These are phyloP conservation scores for Pangasius krempfi DNA, from an alignment of 2,797 vertebrate genomes.

Conservation along the genomic window DNA sequence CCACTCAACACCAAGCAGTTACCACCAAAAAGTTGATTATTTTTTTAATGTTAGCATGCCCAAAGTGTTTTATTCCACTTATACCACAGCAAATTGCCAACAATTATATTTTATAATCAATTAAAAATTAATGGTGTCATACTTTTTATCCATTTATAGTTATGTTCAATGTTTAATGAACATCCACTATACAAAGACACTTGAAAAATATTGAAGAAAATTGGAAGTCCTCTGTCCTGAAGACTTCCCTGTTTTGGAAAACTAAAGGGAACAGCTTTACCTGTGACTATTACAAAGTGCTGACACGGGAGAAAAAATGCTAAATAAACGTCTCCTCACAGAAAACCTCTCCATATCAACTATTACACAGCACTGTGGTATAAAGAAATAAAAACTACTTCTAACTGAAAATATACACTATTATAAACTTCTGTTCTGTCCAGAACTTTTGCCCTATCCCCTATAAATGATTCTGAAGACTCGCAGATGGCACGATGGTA, in stretches of 20 bases:
- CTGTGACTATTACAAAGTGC: not conserved
- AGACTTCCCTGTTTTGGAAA: not conserved
- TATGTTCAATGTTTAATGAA: not conserved
- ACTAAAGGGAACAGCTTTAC: not conserved
- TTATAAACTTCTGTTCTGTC: not conserved
- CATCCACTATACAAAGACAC: not conserved
- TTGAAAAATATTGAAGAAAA: not conserved
- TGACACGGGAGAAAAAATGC: not conserved
- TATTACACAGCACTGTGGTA: not conserved
- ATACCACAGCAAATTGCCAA: not conserved
- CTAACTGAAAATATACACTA: not conserved
- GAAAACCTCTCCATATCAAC: not conserved
- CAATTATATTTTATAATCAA: not conserved
- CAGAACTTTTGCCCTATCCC: not conserved
- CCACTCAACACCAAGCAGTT: not conserved
- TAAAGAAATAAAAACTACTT: not conserved
- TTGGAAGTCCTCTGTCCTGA: not conserved
- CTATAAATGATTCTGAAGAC: conserved; percentile 43
- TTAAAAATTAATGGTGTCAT: not conserved
- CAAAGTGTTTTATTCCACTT: not conserved
- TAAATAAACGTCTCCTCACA: not conserved
- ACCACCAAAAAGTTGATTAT: not conserved
- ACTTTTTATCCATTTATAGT: not conserved
- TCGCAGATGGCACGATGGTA: conserved; percentile 51
- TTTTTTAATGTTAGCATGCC: not conserved